Percentiles rank a stretch among this genome's conserved stretches.
phyloP scores from a whole-genome alignment of 2,888 invertebrate species.

The Melinaea marsaeus region DNA sequence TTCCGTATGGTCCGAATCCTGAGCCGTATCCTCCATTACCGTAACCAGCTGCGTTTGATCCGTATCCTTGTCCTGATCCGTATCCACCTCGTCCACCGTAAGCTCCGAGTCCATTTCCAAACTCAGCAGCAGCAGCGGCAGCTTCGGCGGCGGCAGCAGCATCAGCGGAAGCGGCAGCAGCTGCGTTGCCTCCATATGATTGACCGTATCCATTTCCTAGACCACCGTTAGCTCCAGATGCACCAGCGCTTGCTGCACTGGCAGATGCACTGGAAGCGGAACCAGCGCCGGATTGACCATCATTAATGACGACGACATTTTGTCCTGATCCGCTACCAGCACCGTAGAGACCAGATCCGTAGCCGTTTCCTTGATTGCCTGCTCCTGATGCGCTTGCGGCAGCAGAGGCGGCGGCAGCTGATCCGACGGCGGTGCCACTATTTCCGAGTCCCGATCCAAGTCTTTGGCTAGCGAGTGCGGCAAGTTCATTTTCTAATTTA shows the following conservation, averaged over 20 bases:
- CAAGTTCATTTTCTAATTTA: not conserved
- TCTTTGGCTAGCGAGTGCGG: not conserved
- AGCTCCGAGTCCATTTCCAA: not conserved
- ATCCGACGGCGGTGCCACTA: conserved; percentile 2
- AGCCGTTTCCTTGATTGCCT: conserved; percentile 6
- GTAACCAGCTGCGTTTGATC: conserved; percentile 7
- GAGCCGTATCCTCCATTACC: conserved; percentile 11
- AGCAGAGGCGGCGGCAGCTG: conserved; percentile 7
- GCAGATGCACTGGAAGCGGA: conserved; percentile 10
- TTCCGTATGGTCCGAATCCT: conserved; percentile 10
- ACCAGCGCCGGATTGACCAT: conserved; percentile 8
- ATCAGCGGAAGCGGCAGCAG: too few relatives aligned
- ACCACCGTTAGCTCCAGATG: not conserved
- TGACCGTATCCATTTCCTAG: not conserved
- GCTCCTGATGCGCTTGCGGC: conserved; percentile 15
- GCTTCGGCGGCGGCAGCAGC: too few relatives aligned
- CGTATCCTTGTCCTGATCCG: not conserved
- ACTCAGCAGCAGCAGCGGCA: too few relatives aligned
- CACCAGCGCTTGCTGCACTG: conserved; percentile 3
- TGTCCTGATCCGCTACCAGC: not conserved
- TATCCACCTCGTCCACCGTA: conserved; percentile 10
- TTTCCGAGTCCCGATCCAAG: not conserved
- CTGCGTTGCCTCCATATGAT: not conserved
- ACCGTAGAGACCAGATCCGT: conserved; percentile 1
- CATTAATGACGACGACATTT: conserved; percentile 4